Evolutionary conservation across 2,113 vertebrate genomes (phyloP), one percentile per base, ranked within the genome.

Genomic region (Zootoca vivipara): DNA sequence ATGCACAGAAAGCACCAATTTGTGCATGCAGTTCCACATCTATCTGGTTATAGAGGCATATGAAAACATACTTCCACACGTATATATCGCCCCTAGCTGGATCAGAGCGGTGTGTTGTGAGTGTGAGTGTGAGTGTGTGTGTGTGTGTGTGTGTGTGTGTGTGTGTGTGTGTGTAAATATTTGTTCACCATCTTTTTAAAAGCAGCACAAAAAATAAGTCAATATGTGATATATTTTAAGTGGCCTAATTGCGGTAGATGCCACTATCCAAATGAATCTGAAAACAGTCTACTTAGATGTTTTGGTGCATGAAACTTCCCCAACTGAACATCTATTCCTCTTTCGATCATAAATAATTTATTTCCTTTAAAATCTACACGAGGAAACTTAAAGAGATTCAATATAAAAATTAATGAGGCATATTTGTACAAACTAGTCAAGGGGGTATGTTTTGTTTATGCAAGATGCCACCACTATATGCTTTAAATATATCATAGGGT

Each of bases 381-480:
- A 69, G 56, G 15, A 28, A 90, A 85, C 82, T 22, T 87, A 30
- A 93, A 74, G 33, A 75, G 0, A 1, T 80, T 77, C 73, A 74
- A 24, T 84, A 33, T 85, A 91, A 94, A 94, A 91, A 95, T 92
- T 92, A 94, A 94, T 93, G 90, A 92, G 42, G 4, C 35, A 73
- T 92, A 88, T 93, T 88, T 90, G 92, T 93, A 91, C 81, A 92
- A 92, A 95, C 75, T 77, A 92, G 73, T 91, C 86, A 91, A 52
- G 85, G 30, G 69, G 7, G 89, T 93, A n/a, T 90, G 73, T 93
- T 95, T 95, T 94, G 93, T 95, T 96, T 96, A 89, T 93, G 93
- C 58, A 94, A 1, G 38, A 90, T 91, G 84, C 86, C 85, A 92
- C 1, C 67, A 28, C 78, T 95, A 83, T 93, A 94, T 91, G 52